Conservation (phyloP, 2,113 vertebrate genomes). For the Panthera leo region DNA sequence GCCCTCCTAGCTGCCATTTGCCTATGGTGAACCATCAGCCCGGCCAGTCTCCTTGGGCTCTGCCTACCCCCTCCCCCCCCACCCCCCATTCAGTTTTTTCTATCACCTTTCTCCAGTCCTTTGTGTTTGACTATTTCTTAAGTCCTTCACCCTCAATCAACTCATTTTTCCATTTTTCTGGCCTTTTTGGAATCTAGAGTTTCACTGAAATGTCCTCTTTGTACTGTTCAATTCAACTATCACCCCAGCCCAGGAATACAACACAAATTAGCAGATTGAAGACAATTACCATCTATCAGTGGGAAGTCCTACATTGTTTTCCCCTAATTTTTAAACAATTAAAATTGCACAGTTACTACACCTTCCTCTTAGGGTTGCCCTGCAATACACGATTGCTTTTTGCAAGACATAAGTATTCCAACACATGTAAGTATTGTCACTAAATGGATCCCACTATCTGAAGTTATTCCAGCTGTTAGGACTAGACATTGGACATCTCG, state of each 20-base stretch:
- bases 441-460: background rate
- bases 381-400: conserved; percentile 17
- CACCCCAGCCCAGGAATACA: background rate
- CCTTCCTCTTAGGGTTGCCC: conserved; percentile 17
- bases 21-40: background rate
- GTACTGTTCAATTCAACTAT: background rate
- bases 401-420: background rate
- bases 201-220: conserved; percentile 6
- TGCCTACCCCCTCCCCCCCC: background rate
- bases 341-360: conserved; percentile 31
- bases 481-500: background rate
- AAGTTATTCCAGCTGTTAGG: conserved; percentile 29
- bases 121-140: conserved; percentile 7
- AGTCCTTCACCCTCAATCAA: background rate
- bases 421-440: background rate
- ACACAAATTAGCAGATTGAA: background rate
- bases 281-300: conserved; percentile 33
- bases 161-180: background rate
- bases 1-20: background rate
- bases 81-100: too few species aligned
- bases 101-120: background rate
- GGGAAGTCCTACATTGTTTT: conserved; percentile 8
- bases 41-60: background rate
- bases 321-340: conserved; percentile 53
- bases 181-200: conserved; percentile 11